phyloP scores from a whole-genome alignment of 2,797 vertebrate species.

The Pelochelys cantorii region DNA sequence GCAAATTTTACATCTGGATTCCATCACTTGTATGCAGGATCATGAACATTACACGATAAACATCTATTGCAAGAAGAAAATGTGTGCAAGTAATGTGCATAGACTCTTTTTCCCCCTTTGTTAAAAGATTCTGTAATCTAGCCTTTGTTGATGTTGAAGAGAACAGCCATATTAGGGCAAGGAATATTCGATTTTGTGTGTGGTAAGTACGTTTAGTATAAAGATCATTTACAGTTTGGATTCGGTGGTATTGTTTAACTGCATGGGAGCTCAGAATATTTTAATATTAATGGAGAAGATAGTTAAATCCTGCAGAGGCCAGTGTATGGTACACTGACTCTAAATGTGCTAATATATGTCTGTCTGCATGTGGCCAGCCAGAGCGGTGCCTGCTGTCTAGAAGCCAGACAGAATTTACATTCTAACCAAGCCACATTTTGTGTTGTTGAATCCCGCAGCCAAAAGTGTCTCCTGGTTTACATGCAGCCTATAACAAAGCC shows the following conservation, averaged over 20 bases:
- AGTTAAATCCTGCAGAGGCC: background rate
- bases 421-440: rapidly evolving
- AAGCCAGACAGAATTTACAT: background rate
- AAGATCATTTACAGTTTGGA: background rate
- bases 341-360: background rate
- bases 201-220: background rate
- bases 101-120: background rate
- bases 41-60: background rate
- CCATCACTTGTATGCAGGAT: background rate
- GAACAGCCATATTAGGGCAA: background rate
- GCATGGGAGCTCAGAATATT: background rate
- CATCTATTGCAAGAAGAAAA: background rate
- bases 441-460: background rate
- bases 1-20: conserved; percentile 19
- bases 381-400: background rate
- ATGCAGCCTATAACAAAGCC: background rate
- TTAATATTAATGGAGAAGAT: conserved; percentile 18
- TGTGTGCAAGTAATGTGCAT: background rate
- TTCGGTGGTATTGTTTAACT: background rate
- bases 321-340: background rate
- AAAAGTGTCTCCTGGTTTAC: background rate
- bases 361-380: background rate
- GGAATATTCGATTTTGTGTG: rapidly evolving
- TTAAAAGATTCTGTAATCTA: background rate
- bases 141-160: background rate